A percentile compares a stretch with the other conserved stretches of the same genome.
These are phyloP conservation scores for Chelonus insularis DNA, from an alignment of 1,140 invertebrate genomes.

Conservation along the genomic window DNA sequence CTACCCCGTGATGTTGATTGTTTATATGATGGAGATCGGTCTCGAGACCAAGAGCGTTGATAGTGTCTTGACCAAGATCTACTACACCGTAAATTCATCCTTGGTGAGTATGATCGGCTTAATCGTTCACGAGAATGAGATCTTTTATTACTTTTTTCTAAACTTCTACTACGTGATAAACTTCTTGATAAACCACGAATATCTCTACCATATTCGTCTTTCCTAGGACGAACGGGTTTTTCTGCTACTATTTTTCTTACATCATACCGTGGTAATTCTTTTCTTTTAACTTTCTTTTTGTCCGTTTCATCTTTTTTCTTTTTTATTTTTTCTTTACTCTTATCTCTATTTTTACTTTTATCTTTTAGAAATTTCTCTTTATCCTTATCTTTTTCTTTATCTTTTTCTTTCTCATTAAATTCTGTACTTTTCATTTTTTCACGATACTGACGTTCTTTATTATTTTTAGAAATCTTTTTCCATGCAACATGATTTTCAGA, in stretches of 20 bases:
- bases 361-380: constrained; percentile 33
- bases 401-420: constrained; percentile 46
- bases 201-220: constrained; percentile 82
- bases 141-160: constrained; percentile 27
- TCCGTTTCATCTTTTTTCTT: constrained; percentile 73
- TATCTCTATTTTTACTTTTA: constrained; percentile 46
- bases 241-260: constrained; percentile 76
- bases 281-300: constrained; percentile 72
- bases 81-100: constrained; percentile 36
- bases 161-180: constrained; percentile 48
- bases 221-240: constrained; percentile 66
- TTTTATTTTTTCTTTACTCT: constrained; percentile 57
- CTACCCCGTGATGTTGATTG: constrained; percentile 41
- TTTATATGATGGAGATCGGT: constrained; percentile 5
- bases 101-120: constrained; percentile 47
- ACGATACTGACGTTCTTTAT: constrained; percentile 81
- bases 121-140: constrained; percentile 34
- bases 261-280: constrained; percentile 81
- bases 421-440: constrained; percentile 64
- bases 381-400: constrained; percentile 33
- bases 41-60: constrained; percentile 27
- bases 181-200: constrained; percentile 57
- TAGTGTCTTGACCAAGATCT: constrained; percentile 26
- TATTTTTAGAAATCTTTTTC: constrained; percentile 79
- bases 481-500: constrained; percentile 63